These are phyloP conservation scores for Hypercompe scribonia DNA, from an alignment of 2,888 invertebrate genomes.

Conservation along the genomic window DNA sequence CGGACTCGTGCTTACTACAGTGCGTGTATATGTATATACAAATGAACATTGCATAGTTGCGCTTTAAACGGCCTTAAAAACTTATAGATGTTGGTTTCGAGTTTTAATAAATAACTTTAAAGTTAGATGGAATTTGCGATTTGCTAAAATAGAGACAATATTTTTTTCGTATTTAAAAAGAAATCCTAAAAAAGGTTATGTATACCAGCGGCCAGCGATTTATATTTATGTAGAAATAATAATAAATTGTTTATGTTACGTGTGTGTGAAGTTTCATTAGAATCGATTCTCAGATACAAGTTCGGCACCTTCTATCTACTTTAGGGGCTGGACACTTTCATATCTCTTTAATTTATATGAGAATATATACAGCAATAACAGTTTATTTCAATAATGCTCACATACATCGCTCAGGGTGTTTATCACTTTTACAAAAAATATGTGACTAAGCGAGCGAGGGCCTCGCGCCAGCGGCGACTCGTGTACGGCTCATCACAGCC, in stretches of 20 bases:
- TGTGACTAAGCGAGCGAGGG: neutral
- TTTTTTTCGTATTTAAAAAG: neutral
- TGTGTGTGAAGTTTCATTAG: no score
- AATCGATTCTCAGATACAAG: no score
- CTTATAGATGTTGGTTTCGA: neutral
- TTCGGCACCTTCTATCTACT: no score
- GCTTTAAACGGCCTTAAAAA: neutral
- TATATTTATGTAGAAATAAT: no score
- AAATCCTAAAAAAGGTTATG: no score
- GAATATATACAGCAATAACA: neutral
- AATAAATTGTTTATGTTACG: no score
- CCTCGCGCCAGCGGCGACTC: neutral
- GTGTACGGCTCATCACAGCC: neutral
- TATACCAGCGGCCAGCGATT: no score
- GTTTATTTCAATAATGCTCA: neutral
- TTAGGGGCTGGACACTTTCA: no score
- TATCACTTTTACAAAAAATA: conserved; percentile 4
- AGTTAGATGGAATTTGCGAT: neutral
- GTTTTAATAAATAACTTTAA: neutral
- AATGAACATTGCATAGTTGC: conserved; percentile 2
- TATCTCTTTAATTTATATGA: neutral
- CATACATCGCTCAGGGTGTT: neutral
- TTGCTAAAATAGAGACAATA: neutral
- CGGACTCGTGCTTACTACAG: neutral
- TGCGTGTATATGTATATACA: neutral